Conservation (phyloP, 2,888 invertebrate species). For the Drosophila birchii region DNA sequence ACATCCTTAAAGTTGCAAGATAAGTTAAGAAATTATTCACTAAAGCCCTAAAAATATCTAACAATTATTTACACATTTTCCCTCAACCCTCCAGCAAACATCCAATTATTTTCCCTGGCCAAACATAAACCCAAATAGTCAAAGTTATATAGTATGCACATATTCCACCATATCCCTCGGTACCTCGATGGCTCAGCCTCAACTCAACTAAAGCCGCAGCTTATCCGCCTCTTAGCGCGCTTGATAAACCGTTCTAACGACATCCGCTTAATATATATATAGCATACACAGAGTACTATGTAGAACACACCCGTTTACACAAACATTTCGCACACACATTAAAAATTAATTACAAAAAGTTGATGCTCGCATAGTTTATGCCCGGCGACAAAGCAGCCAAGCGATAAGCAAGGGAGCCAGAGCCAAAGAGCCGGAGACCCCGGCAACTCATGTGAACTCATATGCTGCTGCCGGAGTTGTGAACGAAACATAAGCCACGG, state of each 20-base stretch:
- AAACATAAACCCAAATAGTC: slow-evolving; percentile 5
- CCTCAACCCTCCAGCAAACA: not conserved
- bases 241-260: slow-evolving; percentile 38
- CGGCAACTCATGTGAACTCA: slow-evolving; percentile 13
- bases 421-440: slow-evolving; percentile 6
- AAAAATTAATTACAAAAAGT: slow-evolving; percentile 77
- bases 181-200: not conserved
- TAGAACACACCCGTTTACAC: slow-evolving; percentile 57
- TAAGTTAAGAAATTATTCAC: not conserved
- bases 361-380: slow-evolving; percentile 65
- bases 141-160: not conserved
- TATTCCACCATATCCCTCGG: not conserved
- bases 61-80: not conserved
- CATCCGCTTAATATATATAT: slow-evolving; percentile 41
- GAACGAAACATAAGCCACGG: slow-evolving; percentile 33
- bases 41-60: not conserved
- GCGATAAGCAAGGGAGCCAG: slow-evolving; percentile 59
- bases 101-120: slow-evolving; percentile 32
- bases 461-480: slow-evolving; percentile 14
- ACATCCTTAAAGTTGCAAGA: not conserved
- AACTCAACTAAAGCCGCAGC: slow-evolving; percentile 4
- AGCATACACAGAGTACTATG: not conserved
- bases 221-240: slow-evolving; percentile 37
- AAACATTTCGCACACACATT: slow-evolving; percentile 74
- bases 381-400: slow-evolving; percentile 61